Evolutionary conservation across 2,797 vertebrate species (phyloP).

Genomic region (Enteromius viviparus): DNA sequence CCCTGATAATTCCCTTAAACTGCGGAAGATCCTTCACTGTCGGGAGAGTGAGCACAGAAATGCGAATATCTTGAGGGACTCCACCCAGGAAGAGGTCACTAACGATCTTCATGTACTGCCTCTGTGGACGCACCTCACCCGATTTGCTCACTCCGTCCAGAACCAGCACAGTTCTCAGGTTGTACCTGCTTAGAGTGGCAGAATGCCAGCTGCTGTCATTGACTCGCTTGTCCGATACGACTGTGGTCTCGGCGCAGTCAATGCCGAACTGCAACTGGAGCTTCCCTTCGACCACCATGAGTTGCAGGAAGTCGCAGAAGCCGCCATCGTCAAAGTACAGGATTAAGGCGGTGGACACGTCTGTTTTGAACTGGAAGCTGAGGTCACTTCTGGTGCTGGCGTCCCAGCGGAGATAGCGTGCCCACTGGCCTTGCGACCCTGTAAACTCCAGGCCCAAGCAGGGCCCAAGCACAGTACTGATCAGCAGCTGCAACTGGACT

Average conservation of each 20-base stretch:
- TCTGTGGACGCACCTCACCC: constrained; percentile 86
- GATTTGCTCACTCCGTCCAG: constrained; percentile 88
- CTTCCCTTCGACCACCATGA: constrained; percentile 87
- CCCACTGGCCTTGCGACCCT: constrained; percentile 93
- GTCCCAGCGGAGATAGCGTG: constrained; percentile 98
- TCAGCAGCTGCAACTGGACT: constrained; percentile 86
- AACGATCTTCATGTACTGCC: constrained; percentile 95
- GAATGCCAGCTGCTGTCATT: constrained; percentile 92
- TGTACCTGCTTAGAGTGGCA: constrained; percentile 87
- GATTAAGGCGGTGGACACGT: constrained; percentile 88
- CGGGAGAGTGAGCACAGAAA: constrained; percentile 89
- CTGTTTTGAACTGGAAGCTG: constrained; percentile 95
- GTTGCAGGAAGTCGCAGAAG: constrained; percentile 96
- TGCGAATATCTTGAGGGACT: constrained; percentile 89
- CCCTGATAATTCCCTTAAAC: constrained; percentile 90
- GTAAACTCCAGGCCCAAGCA: constrained; percentile 93
- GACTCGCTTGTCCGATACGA: constrained; percentile 85
- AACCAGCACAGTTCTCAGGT: constrained; percentile 85
- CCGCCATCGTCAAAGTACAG: constrained; percentile 97
- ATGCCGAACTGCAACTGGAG: constrained; percentile 94
- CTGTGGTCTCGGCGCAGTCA: constrained; percentile 90
- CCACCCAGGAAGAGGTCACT: constrained; percentile 97
- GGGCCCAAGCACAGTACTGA: constrained; percentile 84
- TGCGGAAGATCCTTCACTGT: constrained; percentile 84
- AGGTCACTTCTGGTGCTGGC: constrained; percentile 94